Evolutionary conservation across 2,888 invertebrate species (phyloP).

Genomic region (Micoletzkya japonica): DNA sequence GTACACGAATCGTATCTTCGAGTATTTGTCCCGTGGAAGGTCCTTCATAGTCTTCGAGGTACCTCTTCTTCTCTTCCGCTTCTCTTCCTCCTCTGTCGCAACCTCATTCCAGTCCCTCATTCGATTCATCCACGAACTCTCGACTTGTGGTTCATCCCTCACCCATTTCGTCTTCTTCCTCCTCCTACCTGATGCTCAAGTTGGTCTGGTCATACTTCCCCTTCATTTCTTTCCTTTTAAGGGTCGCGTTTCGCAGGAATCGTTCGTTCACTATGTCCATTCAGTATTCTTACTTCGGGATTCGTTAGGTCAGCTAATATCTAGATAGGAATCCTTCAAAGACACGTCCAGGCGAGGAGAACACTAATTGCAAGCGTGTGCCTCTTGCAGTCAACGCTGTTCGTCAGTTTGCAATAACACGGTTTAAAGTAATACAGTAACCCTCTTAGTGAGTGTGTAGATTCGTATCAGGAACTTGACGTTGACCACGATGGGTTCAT

Average conservation of each 20-base stretch:
- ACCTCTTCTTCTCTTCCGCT: not conserved
- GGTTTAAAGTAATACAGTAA: conserved; percentile 10
- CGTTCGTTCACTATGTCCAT: conserved; percentile 26
- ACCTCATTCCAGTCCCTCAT: conserved; percentile 8
- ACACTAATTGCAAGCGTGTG: not conserved
- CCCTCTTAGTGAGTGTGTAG: not conserved
- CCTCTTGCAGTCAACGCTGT: not conserved
- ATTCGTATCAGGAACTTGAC: conserved; percentile 39
- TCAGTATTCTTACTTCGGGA: conserved; percentile 21
- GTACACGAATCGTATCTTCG: conserved; percentile 15
- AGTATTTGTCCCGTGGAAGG: not conserved
- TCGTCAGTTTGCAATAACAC: conserved; percentile 10
- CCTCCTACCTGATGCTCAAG: conserved; percentile 13
- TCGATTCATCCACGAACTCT: conserved; percentile 20
- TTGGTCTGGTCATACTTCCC: not conserved
- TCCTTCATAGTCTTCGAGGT: conserved; percentile 23
- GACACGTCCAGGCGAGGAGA: conserved; percentile 12
- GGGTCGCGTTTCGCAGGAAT: conserved; percentile 9
- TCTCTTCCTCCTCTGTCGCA: not conserved
- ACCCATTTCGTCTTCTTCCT: conserved; percentile 20
- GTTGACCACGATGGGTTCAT: conserved; percentile 53
- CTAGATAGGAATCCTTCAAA: not conserved
- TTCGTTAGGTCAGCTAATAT: not conserved
- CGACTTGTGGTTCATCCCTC: conserved; percentile 2
- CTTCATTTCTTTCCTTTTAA: not conserved